Base-by-base conservation (phyloP, 2,888 invertebrate species). In the Venusia cambrica region DNA sequence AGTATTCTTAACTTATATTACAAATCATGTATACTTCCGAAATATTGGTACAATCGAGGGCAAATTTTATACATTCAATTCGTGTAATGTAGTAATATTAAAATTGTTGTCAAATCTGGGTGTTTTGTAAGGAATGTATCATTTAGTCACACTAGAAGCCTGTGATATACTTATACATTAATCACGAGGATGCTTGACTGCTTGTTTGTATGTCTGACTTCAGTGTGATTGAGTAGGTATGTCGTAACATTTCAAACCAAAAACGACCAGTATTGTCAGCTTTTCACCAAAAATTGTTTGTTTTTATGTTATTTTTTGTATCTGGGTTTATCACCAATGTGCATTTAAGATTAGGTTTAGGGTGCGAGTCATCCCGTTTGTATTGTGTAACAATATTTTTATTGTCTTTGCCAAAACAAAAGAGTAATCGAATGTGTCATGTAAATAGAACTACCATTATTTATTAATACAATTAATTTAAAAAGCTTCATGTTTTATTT, bases 381-480 rank as follows among this genome's bases (percentile, higher is more conserved):
- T 73, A 68, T 75, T 78, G 75, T 78, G 70, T 77, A 80, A 84
- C 76, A 74, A 81, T 87, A 80, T 78, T 81, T 74, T 85, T 73
- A 81, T 80, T 84, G 83, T 84, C 74, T 84, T 87, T 87, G 87
- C 87, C 87, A 87, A 87, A 87, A 85, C 84, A 84, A 87, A 77
- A 83, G 79, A 85, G 69, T 75, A 78, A 78, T 77, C 77, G 68
- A 78, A 80, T 83, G 87, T 87, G 87, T 87, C 87, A 85, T 87
- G 87, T 87, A 87, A 85, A 87, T 87, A 87, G 76, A 87, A 81
- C 87, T 87, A 87, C 87, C 87, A 87, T 85, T 87, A 87, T 87
- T 87, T 87, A 87, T 87, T 87, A 87, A 87, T 87, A 87, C 84
- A 85, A 85, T 87, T 84, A 85, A 84, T 87, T 81, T 81, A 74